phyloP scores from a whole-genome alignment of 2,797 vertebrate genomes.

The Lerista edwardsae region DNA sequence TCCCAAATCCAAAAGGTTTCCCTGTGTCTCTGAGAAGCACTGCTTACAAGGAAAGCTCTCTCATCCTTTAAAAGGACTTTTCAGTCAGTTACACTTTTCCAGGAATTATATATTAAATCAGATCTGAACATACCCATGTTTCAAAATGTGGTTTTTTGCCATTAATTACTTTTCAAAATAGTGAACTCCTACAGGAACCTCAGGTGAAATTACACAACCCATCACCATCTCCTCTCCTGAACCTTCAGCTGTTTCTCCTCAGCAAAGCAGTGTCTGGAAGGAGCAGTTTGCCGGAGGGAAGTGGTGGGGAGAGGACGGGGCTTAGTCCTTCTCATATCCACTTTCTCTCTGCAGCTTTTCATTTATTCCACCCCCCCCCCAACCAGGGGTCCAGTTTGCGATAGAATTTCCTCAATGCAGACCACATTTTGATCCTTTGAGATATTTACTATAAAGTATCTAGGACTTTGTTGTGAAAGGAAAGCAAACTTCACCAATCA shows the following conservation, averaged over 20 bases:
- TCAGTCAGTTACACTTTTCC: constrained; percentile 40
- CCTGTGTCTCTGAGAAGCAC: background rate
- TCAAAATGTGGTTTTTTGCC: background rate
- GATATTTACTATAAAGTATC: background rate
- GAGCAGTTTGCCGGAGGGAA: background rate
- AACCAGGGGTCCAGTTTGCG: background rate
- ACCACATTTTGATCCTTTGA: rapidly evolving
- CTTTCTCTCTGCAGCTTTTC: background rate
- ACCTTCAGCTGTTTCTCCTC: background rate
- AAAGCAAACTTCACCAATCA: rapidly evolving
- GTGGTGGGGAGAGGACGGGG: background rate
- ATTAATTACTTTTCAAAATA: rapidly evolving
- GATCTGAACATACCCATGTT: background rate
- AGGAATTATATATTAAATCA: constrained; percentile 13
- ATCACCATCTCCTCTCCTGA: background rate
- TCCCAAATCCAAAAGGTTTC: background rate
- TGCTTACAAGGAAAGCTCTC: rapidly evolving
- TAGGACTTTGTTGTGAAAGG: background rate
- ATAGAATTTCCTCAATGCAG: background rate
- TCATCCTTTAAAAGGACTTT: constrained; percentile 4
- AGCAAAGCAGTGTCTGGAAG: background rate
- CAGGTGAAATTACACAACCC: background rate
- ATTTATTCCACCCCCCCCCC: no score
- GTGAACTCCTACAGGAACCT: background rate
- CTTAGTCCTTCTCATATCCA: background rate